phyloP scores from a whole-genome alignment of 1,140 invertebrate genomes.

The Aphidius ervi region DNA sequence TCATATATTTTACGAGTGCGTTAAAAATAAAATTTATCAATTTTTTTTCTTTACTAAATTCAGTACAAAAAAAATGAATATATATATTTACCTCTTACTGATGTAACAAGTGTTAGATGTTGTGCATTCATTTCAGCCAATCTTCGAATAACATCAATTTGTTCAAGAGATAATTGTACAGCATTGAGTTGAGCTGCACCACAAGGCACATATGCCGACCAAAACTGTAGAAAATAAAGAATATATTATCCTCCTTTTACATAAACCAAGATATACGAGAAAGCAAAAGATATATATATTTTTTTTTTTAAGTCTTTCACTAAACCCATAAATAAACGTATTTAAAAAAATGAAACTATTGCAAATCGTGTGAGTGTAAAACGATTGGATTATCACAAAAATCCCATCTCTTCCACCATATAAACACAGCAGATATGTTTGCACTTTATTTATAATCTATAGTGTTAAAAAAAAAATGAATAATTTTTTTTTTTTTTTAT shows the following conservation, averaged over 20 bases:
- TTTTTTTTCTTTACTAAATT: not conserved
- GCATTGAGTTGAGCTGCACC: conserved; percentile 76
- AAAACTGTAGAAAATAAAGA: conserved; percentile 61
- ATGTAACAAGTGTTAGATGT: conserved; percentile 59
- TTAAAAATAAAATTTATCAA: not conserved
- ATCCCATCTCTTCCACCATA: not conserved
- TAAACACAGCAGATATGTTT: not conserved
- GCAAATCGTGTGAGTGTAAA: not conserved
- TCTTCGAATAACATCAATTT: conserved; percentile 79
- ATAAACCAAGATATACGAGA: not conserved
- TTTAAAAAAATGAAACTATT: conserved; percentile 1
- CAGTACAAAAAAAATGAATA: conserved; percentile 2
- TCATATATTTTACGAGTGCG: not conserved
- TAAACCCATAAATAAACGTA: not conserved
- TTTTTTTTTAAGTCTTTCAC: not conserved
- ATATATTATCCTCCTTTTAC: not conserved
- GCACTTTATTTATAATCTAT: not conserved
- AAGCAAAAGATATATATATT: not conserved
- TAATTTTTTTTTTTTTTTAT: too few species aligned
- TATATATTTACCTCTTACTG: conserved; percentile 57
- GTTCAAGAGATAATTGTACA: conserved; percentile 77
- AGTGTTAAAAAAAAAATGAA: too few species aligned
- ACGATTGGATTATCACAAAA: conserved; percentile 2
- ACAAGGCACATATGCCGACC: conserved; percentile 87
- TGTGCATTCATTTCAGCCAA: conserved; percentile 65